These are phyloP conservation scores for Arge pagana DNA, from an alignment of 2,888 invertebrate genomes.

Conservation along the genomic window DNA sequence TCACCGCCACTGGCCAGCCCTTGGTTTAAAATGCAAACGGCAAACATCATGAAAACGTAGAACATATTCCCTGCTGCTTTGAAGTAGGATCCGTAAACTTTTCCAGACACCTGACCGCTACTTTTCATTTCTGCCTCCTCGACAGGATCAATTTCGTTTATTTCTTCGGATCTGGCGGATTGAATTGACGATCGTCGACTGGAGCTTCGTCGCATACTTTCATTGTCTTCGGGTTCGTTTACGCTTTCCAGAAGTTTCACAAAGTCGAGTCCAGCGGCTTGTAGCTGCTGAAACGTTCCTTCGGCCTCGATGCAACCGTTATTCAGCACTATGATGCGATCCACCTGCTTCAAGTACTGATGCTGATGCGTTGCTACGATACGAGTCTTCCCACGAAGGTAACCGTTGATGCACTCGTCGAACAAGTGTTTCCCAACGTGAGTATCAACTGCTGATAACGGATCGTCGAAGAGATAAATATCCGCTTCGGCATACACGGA, in stretches of 20 bases:
- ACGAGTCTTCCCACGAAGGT: constrained; percentile 71
- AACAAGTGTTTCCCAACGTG: constrained; percentile 73
- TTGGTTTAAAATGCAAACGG: constrained; percentile 47
- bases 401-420: constrained; percentile 67
- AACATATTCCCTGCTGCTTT: constrained; percentile 43
- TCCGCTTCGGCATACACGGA: constrained; percentile 75
- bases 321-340: constrained; percentile 61
- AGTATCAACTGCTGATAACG: constrained; percentile 75
- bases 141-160: constrained; percentile 10
- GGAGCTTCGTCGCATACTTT: constrained; percentile 23
- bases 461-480: constrained; percentile 76
- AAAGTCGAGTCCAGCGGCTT: constrained; percentile 65
- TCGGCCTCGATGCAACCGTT: constrained; percentile 65
- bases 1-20: constrained; percentile 50
- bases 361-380: constrained; percentile 84
- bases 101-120: constrained; percentile 32
- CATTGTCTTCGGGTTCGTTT: constrained; percentile 44
- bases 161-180: constrained; percentile 22
- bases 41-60: constrained; percentile 39
- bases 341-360: constrained; percentile 74
- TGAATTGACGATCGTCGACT: constrained; percentile 60
- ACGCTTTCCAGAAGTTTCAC: constrained; percentile 62
- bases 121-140: constrained; percentile 32
- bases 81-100: constrained; percentile 46
- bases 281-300: constrained; percentile 65